These are phyloP conservation scores for Tympanuchus pallidicinctus DNA, from an alignment of 2,113 vertebrate species.

Conservation along the genomic window DNA sequence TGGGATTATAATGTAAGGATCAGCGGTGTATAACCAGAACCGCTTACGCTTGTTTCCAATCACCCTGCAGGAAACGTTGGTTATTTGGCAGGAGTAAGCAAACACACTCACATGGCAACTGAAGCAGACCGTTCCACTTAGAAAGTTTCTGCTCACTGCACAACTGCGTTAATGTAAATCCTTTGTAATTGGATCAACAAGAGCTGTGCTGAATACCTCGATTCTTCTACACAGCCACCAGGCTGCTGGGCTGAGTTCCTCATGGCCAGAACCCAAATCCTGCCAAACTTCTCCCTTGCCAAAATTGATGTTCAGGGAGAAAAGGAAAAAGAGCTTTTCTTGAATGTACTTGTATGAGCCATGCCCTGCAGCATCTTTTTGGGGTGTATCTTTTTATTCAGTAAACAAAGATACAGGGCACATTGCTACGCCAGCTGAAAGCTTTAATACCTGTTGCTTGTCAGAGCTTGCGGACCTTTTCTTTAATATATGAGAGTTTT, in stretches of 20 bases:
- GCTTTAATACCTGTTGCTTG: neutral
- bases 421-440: neutral
- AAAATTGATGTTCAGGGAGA: neutral
- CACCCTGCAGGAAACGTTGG: conserved; percentile 17
- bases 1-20: neutral
- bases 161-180: neutral
- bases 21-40: neutral
- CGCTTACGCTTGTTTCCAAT: neutral
- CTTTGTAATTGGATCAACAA: conserved; percentile 10
- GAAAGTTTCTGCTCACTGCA: neutral
- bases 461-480: neutral
- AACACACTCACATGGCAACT: neutral
- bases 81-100: conserved; percentile 13
- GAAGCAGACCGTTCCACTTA: conserved; percentile 17
- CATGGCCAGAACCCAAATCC: neutral
- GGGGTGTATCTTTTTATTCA: neutral
- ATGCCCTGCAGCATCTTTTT: neutral
- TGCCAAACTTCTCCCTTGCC: neutral
- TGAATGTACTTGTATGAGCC: neutral
- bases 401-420: neutral
- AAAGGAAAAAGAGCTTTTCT: neutral
- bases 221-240: neutral
- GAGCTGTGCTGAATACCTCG: neutral
- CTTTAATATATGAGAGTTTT: neutral
- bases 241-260: neutral